Evolutionary conservation across 2,888 invertebrate species (phyloP).

Genomic region (Buathra laborator): DNA sequence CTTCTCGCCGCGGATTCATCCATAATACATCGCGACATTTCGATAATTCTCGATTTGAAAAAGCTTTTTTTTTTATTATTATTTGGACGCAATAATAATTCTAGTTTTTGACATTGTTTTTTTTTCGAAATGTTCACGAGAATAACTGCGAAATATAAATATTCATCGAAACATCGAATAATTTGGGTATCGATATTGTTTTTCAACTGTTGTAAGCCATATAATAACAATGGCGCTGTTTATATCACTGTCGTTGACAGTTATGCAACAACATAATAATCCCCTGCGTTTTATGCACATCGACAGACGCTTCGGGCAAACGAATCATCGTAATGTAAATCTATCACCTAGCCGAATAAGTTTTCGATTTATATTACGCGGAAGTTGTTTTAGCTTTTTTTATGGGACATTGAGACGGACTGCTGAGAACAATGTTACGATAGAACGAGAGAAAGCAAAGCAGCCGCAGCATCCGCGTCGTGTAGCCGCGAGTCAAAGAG

Average conservation of each 20-base stretch:
- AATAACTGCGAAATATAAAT: no score
- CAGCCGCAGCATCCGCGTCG: conserved; percentile 57
- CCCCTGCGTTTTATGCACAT: not conserved
- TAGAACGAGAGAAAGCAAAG: conserved; percentile 28
- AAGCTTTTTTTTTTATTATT: not conserved
- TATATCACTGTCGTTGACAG: not conserved
- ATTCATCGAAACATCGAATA: no score
- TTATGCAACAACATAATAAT: not conserved
- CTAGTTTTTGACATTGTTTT: no score
- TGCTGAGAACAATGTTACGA: not conserved
- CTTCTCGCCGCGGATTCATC: not conserved
- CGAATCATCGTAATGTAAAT: not conserved
- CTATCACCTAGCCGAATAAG: not conserved
- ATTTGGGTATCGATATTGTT: no score
- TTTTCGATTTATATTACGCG: not conserved
- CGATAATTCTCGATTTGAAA: not conserved
- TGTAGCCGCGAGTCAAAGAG: conserved; percentile 35
- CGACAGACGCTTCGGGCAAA: no score
- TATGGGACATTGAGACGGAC: not conserved
- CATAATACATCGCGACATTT: not conserved
- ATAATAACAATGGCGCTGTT: not conserved
- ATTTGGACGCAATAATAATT: no score
- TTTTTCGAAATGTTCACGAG: no score
- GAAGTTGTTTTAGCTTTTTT: not conserved
- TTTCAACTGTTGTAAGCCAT: no score